Base-by-base conservation (phyloP, 2,113 vertebrate genomes). In the Bujurquina vittata region DNA sequence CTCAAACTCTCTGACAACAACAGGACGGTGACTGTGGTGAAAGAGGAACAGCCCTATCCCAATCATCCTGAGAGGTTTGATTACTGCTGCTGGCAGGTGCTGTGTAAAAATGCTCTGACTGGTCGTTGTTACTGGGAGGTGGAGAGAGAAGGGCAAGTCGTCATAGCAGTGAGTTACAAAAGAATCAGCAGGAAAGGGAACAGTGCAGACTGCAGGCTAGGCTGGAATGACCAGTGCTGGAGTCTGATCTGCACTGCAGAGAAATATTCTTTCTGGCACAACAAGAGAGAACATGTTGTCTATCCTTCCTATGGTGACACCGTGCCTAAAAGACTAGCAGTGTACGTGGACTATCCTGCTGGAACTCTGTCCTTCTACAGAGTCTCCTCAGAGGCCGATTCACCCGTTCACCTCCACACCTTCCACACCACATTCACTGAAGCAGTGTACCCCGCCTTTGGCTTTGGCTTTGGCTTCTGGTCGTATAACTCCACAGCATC, bases 81-180 rank as follows among this genome's bases (percentile, higher is more conserved):
- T 3, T 33, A 63, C 55, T 60, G 56, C 59, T 83, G 73, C 61
- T 67, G 56, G 59, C 73, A 82, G 80, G 18, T 83, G 55, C 61
- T 83, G 40, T 52, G 81, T 29, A 72, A 9, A 54, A 40, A 10
- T 9, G 40, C 29, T 1, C 40, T 83, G 75, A 72, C 61, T 18
- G 62, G 75, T n/a, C 22, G 75, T 10, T 54, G 62, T 20, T 83
- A 83, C 75, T 83, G 81, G 81, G 81, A 83, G 81, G 62, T 77
- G 15, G 56, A 77, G 52, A 56, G 9, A 10, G 26, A 54, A 20
- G 59, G 73, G 14, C 9, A 40, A 3, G 78, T 60, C 7, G 15
- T 80, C 78, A 57, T 82, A 20, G 72, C 72, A 17, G 80, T 76
- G 35, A 65, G 22, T 3, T 82, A 82, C 49, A 75, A 75, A 58